Percentiles rank a stretch among this genome's conserved stretches.
Evolutionary conservation across 1,140 invertebrate species (phyloP).

Genomic region (Scaptomyza pallida): DNA sequence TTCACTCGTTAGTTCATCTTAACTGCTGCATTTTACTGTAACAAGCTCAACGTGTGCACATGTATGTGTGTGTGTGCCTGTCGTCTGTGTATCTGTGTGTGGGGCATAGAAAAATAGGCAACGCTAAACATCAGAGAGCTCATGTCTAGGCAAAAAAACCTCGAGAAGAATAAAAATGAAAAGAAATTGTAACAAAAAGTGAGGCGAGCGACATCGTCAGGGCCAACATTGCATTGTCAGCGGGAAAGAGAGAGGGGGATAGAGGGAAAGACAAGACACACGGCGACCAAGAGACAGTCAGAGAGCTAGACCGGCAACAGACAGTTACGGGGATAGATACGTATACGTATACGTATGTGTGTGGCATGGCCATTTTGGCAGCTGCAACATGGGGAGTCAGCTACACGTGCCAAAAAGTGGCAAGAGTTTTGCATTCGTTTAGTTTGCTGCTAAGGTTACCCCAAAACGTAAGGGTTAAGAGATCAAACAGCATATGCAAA

Average conservation of each 20-base stretch:
- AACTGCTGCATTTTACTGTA: conserved; percentile 79
- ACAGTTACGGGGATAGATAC: conserved; percentile 29
- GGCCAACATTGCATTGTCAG: conserved; percentile 34
- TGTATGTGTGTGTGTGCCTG: no score
- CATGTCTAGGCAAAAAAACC: conserved; percentile 59
- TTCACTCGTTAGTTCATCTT: conserved; percentile 78
- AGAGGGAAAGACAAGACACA: not conserved
- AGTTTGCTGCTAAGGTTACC: conserved; percentile 23
- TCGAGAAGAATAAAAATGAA: conserved; percentile 38
- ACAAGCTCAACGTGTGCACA: conserved; percentile 61
- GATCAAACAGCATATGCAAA: conserved; percentile 36
- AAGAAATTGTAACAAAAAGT: conserved; percentile 69
- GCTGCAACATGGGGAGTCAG: conserved; percentile 32
- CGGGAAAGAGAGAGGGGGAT: not conserved
- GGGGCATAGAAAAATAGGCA: conserved; percentile 65
- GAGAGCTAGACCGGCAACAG: conserved; percentile 46
- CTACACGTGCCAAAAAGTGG: conserved; percentile 42
- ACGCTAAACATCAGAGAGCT: conserved; percentile 74
- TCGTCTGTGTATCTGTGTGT: conserved; percentile 38
- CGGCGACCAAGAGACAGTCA: not conserved
- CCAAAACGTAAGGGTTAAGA: conserved; percentile 9
- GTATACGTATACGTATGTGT: conserved; percentile 2
- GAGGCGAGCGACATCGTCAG: conserved; percentile 60
- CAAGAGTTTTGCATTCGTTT: conserved; percentile 3
- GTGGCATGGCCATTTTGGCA: conserved; percentile 39